Evolutionary conservation across 2,797 vertebrate species (phyloP).

Genomic region (Heliangelus exortis): DNA sequence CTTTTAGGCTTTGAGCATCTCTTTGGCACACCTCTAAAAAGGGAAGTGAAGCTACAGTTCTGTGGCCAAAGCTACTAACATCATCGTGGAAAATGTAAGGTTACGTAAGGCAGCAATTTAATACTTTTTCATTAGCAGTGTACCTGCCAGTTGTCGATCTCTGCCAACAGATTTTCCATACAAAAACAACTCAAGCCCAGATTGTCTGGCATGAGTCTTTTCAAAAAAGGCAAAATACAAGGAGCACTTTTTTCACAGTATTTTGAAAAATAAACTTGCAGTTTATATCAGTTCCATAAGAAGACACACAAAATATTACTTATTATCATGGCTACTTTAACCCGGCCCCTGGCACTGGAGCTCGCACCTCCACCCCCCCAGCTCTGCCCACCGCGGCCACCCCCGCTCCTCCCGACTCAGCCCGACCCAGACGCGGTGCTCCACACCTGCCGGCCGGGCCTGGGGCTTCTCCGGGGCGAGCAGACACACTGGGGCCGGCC

Average conservation of each 20-base stretch:
- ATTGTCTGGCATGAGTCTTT: accelerated
- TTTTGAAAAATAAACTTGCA: background rate
- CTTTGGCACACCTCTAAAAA: background rate
- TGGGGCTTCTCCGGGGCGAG: accelerated
- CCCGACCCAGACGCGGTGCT: background rate
- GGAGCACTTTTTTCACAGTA: accelerated
- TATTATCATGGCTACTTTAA: accelerated
- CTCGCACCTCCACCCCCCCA: background rate
- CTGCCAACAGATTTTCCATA: background rate
- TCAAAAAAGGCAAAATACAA: background rate
- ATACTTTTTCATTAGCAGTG: background rate
- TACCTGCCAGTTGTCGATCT: background rate
- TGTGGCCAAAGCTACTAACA: background rate
- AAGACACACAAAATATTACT: background rate
- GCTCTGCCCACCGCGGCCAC: too few relatives aligned
- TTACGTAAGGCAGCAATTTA: background rate
- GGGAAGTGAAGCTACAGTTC: background rate
- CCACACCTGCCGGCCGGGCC: background rate
- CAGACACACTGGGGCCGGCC: too few relatives aligned
- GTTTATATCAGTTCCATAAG: too few relatives aligned
- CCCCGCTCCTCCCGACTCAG: background rate
- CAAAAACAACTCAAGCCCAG: background rate
- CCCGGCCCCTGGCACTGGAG: background rate
- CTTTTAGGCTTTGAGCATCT: background rate
- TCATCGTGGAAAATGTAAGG: background rate